A percentile compares a stretch with the other conserved stretches of the same genome.
Conservation (phyloP, 2,888 invertebrate species). For the Alitta virens region DNA sequence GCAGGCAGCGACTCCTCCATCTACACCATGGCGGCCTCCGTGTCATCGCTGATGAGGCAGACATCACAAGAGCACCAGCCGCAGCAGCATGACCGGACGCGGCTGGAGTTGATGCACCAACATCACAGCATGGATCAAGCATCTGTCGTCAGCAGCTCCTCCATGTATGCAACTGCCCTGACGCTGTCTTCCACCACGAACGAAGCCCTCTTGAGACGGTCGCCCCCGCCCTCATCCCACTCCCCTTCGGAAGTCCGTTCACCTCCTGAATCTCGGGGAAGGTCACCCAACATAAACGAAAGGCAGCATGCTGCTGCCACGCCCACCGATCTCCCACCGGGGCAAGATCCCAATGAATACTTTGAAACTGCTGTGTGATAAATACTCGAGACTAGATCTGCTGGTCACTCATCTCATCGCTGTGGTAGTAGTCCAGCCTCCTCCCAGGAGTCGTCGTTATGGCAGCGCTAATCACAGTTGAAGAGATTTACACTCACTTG, state of each 20-base stretch:
- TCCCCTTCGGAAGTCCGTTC: slow-evolving; percentile 12
- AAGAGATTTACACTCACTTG: too few species aligned
- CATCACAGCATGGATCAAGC: slow-evolving; percentile 26
- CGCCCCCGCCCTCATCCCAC: slow-evolving; percentile 9
- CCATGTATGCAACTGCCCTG: slow-evolving; percentile 28
- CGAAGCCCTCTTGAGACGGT: slow-evolving; percentile 5
- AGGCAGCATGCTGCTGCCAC: neutral
- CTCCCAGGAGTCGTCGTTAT: too few species aligned
- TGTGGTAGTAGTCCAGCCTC: too few species aligned
- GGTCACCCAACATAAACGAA: neutral
- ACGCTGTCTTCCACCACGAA: slow-evolving; percentile 25
- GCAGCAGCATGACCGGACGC: neutral
- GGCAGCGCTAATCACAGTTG: too few species aligned
- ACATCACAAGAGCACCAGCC: slow-evolving; percentile 13
- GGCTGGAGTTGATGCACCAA: slow-evolving; percentile 15
- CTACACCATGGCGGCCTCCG: slow-evolving; percentile 27
- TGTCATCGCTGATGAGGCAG: slow-evolving; percentile 24
- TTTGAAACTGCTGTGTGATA: slow-evolving; percentile 18
- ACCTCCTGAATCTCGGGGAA: slow-evolving; percentile 3
- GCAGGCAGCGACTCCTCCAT: slow-evolving; percentile 24
- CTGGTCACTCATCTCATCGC: too few species aligned
- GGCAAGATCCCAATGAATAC: slow-evolving; percentile 12
- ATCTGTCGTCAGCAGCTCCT: slow-evolving; percentile 28
- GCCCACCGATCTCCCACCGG: slow-evolving; percentile 6
- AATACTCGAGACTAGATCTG: neutral